Percentiles rank a stretch among this genome's conserved stretches.
Conservation (phyloP, 2,888 invertebrate species). For the Drosophila koepferae region DNA sequence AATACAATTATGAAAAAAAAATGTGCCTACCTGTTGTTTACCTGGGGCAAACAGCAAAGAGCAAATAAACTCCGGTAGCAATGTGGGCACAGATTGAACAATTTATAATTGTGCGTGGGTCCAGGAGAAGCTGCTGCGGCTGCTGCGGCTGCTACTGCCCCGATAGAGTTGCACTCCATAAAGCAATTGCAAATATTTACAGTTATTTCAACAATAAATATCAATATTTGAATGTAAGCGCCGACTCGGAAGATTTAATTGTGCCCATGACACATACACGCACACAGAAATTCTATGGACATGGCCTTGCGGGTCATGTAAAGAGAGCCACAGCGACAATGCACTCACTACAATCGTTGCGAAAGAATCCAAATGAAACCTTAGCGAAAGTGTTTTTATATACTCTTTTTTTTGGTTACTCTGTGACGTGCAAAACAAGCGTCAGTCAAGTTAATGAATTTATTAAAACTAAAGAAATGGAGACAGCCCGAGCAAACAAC, state of each 20-base stretch:
- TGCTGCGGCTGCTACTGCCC: background rate
- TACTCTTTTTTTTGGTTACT: conserved; percentile 16
- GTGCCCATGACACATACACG: conserved; percentile 39
- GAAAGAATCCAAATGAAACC: conserved; percentile 22
- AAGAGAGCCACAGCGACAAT: conserved; percentile 37
- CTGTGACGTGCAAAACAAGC: conserved; percentile 71
- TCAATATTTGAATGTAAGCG: conserved; percentile 60
- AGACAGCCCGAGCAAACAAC: conserved; percentile 18
- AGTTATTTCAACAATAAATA: conserved; percentile 67
- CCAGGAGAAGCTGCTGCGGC: background rate
- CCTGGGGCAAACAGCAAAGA: conserved; percentile 46
- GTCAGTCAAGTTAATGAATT: conserved; percentile 71
- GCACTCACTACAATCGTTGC: conserved; percentile 36
- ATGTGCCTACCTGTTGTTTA: conserved; percentile 67
- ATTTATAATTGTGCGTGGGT: conserved; percentile 79
- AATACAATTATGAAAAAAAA: background rate
- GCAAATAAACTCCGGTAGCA: conserved; percentile 77
- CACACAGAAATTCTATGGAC: conserved; percentile 36
- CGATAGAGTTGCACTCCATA: conserved; percentile 28
- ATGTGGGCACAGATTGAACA: conserved; percentile 63
- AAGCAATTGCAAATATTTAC: conserved; percentile 68
- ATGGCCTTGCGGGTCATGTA: conserved; percentile 61
- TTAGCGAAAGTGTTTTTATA: conserved; percentile 63
- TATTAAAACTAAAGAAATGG: conserved; percentile 49
- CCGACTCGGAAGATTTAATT: conserved; percentile 53